phyloP scores from a whole-genome alignment of 2,797 vertebrate species.

The Menidia menidia region DNA sequence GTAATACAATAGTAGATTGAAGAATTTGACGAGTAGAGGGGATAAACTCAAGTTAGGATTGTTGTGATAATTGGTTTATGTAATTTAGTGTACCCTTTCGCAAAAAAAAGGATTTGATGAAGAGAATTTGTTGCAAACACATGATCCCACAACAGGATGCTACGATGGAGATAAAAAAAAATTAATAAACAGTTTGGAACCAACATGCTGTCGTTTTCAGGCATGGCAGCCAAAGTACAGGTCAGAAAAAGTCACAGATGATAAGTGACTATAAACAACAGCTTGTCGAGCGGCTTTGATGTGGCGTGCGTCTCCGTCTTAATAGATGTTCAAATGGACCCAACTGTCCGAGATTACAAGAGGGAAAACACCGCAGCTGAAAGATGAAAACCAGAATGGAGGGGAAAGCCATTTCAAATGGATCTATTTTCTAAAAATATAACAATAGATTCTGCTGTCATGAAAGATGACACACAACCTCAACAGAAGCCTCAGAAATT shows the following conservation, averaged over 20 bases:
- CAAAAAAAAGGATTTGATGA: too few species aligned
- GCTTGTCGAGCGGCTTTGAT: constrained; percentile 38
- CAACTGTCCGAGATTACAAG: constrained; percentile 32
- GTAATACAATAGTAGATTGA: too few species aligned
- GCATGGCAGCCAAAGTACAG: too few species aligned
- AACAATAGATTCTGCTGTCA: constrained; percentile 41
- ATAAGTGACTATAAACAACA: constrained; percentile 13
- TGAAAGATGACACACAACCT: constrained; percentile 47
- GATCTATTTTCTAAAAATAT: constrained; percentile 32
- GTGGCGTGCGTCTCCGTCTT: constrained; percentile 19
- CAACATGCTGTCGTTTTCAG: too few species aligned
- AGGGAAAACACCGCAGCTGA: not conserved
- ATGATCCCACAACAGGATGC: too few species aligned
- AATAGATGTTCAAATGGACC: constrained; percentile 49
- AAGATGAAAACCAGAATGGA: constrained; percentile 22
- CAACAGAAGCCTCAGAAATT: constrained; percentile 47
- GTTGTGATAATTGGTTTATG: too few species aligned
- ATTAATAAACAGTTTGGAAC: too few species aligned
- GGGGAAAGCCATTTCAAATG: constrained; percentile 25
- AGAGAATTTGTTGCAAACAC: too few species aligned
- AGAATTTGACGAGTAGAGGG: too few species aligned
- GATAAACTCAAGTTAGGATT: too few species aligned
- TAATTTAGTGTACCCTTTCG: too few species aligned
- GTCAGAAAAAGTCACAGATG: not conserved
- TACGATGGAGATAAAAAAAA: too few species aligned